Evolutionary conservation across 2,113 vertebrate species (phyloP).

Genomic region (Tachysurus vachellii): DNA sequence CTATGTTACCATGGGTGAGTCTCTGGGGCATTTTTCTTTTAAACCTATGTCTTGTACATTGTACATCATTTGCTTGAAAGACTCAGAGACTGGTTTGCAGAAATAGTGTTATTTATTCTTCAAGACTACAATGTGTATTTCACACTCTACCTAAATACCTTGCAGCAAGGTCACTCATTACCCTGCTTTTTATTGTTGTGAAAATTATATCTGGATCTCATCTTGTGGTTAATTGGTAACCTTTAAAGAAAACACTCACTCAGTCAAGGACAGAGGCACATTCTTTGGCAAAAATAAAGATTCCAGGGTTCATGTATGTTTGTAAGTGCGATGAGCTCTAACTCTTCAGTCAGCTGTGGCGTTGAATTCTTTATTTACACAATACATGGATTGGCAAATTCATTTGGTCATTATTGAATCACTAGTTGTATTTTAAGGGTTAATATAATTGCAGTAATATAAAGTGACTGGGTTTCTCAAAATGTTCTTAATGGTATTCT

Average conservation of each 20-base stretch:
- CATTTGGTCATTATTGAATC: no score
- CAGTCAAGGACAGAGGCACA: not conserved
- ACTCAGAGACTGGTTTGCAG: not conserved
- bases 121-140: not conserved
- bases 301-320: not conserved
- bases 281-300: not conserved
- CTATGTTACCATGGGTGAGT: constrained; percentile 97
- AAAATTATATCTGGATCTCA: not conserved
- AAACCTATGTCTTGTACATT: not conserved
- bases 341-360: no score
- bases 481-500: not conserved
- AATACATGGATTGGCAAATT: no score
- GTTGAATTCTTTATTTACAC: no score
- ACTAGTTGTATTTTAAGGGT: no score
- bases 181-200: not conserved
- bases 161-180: not conserved
- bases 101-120: not conserved
- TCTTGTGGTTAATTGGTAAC: not conserved
- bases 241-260: not conserved
- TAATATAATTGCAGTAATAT: no score
- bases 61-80: not conserved
- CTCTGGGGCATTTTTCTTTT: not conserved
- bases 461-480: no score
- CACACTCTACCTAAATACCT: no score
- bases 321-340: no score